These are phyloP conservation scores for Tragopan temminckii DNA, from an alignment of 2,797 vertebrate genomes.

Conservation along the genomic window DNA sequence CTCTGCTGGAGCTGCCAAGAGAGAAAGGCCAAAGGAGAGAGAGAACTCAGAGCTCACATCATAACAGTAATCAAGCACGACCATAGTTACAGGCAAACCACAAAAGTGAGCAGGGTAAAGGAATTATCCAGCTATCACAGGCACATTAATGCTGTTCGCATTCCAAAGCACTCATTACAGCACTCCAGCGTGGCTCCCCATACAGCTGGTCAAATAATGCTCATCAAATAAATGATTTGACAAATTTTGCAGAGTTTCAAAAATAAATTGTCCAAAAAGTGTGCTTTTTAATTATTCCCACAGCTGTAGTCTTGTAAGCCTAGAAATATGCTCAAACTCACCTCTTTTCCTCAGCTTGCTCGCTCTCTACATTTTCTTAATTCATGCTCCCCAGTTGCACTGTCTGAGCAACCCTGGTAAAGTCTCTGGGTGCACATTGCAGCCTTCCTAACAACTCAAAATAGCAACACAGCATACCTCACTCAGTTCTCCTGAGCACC, in stretches of 20 bases:
- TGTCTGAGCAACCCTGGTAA: slow-evolving; percentile 6
- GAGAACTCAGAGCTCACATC: slow-evolving; percentile 71
- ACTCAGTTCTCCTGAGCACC: not conserved
- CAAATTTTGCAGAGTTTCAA: slow-evolving; percentile 64
- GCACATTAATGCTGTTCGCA: slow-evolving; percentile 7
- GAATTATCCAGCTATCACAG: slow-evolving; percentile 67
- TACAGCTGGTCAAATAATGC: slow-evolving; percentile 69
- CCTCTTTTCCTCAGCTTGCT: slow-evolving; percentile 16
- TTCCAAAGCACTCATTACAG: slow-evolving; percentile 72
- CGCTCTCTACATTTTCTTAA: slow-evolving; percentile 37
- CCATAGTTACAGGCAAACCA: slow-evolving; percentile 55
- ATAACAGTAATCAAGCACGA: slow-evolving; percentile 48
- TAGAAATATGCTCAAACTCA: not conserved
- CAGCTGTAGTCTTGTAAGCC: not conserved
- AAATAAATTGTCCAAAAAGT: slow-evolving; percentile 61
- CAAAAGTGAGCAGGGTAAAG: slow-evolving; percentile 59
- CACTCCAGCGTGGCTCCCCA: slow-evolving; percentile 30
- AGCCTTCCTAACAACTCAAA: slow-evolving; percentile 29
- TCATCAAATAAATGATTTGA: slow-evolving; percentile 66
- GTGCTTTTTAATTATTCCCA: slow-evolving; percentile 60
- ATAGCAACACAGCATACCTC: not conserved
- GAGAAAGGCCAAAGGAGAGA: slow-evolving; percentile 74
- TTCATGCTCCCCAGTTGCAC: not conserved
- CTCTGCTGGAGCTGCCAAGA: slow-evolving; percentile 65
- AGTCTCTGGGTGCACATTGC: slow-evolving; percentile 16